Percentiles rank a stretch among this genome's conserved stretches.
phyloP scores from a whole-genome alignment of 2,888 invertebrate genomes.

The Ectemnius continuus region DNA sequence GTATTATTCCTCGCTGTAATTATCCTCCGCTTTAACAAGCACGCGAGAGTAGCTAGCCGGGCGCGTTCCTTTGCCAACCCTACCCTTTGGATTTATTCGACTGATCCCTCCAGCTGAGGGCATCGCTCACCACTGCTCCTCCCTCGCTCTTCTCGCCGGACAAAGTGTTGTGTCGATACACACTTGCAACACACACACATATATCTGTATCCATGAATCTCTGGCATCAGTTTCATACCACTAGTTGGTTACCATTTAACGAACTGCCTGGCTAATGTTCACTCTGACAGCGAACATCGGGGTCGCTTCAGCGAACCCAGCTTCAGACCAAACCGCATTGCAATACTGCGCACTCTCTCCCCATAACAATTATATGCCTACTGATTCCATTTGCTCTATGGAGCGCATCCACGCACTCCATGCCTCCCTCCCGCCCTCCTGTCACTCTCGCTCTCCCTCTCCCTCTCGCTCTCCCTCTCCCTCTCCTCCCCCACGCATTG shows the following conservation, averaged over 20 bases:
- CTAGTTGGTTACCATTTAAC: slow-evolving; percentile 2
- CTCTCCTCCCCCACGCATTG: neutral
- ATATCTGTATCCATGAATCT: too few species aligned
- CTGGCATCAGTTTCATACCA: too few species aligned
- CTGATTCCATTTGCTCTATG: slow-evolving; percentile 30
- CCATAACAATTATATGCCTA: slow-evolving; percentile 52
- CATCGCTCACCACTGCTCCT: neutral
- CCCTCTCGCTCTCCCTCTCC: neutral
- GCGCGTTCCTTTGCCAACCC: neutral
- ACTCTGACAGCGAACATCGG: slow-evolving; percentile 64
- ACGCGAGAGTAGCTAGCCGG: neutral
- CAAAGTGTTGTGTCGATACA: neutral
- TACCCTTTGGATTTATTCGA: slow-evolving; percentile 5
- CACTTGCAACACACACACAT: neutral
- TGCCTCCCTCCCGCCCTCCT: too few species aligned
- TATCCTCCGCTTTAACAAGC: slow-evolving; percentile 5
- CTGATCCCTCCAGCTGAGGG: slow-evolving; percentile 52
- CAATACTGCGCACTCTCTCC: slow-evolving; percentile 57
- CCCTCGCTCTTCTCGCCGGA: too few species aligned
- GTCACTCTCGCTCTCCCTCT: too few species aligned
- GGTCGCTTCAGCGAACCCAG: slow-evolving; percentile 61
- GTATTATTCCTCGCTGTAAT: slow-evolving; percentile 10
- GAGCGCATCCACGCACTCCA: slow-evolving; percentile 1
- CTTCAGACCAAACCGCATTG: slow-evolving; percentile 58
- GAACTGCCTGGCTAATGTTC: slow-evolving; percentile 59